These are phyloP conservation scores for Alosa alosa DNA, from an alignment of 2,113 vertebrate genomes.

Conservation along the genomic window DNA sequence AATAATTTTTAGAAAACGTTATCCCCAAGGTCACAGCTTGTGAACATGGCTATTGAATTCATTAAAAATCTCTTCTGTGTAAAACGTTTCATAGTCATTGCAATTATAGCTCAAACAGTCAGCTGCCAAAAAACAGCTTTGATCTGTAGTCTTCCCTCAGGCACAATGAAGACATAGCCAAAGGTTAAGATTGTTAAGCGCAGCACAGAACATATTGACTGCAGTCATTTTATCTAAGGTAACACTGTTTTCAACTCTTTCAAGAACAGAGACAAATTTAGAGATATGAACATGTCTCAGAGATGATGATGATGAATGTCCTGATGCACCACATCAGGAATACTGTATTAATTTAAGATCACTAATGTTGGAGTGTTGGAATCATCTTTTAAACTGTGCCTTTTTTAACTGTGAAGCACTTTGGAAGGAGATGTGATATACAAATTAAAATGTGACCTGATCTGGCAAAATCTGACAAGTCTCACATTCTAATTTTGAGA, in stretches of 20 bases:
- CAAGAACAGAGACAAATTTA: neutral
- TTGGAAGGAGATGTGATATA: too few species aligned
- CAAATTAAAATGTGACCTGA: too few species aligned
- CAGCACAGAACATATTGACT: neutral
- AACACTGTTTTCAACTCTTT: neutral
- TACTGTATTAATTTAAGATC: too few species aligned
- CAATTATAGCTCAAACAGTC: slow-evolving; percentile 33
- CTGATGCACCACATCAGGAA: too few species aligned
- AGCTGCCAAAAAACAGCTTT: slow-evolving; percentile 25
- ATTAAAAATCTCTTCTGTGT: slow-evolving; percentile 17
- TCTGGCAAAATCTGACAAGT: too few species aligned
- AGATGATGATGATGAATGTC: neutral
- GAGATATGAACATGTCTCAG: neutral
- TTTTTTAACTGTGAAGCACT: too few species aligned
- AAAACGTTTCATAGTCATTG: slow-evolving; percentile 6
- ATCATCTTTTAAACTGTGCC: too few species aligned
- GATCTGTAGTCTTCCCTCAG: slow-evolving; percentile 34
- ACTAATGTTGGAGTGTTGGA: too few species aligned
- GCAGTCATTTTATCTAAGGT: neutral
- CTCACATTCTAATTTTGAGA: too few species aligned
- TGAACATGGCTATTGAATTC: neutral
- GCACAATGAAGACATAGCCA: slow-evolving; percentile 19
- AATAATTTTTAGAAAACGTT: slow-evolving; percentile 22
- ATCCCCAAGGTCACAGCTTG: slow-evolving; percentile 26
- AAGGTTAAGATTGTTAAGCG: slow-evolving; percentile 5